Evolutionary conservation across 2,113 vertebrate genomes (phyloP).

Genomic region (Cnemophilus loriae): DNA sequence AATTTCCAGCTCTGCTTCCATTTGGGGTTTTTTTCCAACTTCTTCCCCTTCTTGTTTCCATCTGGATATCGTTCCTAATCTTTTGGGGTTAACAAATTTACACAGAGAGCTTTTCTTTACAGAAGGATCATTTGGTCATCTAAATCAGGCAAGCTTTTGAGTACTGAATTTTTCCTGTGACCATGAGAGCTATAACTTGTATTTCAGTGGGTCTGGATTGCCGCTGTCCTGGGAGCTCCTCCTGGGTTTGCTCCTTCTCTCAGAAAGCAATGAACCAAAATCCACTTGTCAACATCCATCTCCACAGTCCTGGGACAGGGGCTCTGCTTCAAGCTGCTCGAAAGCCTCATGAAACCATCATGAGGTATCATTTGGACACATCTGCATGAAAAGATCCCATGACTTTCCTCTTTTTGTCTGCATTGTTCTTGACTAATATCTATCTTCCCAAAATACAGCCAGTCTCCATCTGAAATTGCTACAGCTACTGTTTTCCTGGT

Average conservation of each 20-base stretch:
- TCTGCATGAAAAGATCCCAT: not conserved
- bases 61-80: not conserved
- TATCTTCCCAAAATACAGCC: accelerated
- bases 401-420: not conserved
- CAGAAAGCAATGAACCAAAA: not conserved
- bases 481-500: not conserved
- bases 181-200: not conserved
- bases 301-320: not conserved
- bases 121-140: not conserved
- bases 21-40: accelerated
- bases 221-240: not conserved
- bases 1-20: not conserved
- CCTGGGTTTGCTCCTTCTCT: not conserved
- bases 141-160: not conserved
- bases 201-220: not conserved
- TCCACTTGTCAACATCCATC: accelerated
- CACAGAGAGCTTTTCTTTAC: not conserved
- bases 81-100: not conserved
- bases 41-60: accelerated
- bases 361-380: accelerated
- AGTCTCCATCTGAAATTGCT: not conserved
- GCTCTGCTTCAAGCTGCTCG: not conserved
- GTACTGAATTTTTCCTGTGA: not conserved
- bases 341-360: not conserved
- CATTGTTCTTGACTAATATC: not conserved